A percentile compares a stretch with the other conserved stretches of the same genome.
phyloP scores from a whole-genome alignment of 2,888 invertebrate genomes.

The Aleiodes leptofemur region DNA sequence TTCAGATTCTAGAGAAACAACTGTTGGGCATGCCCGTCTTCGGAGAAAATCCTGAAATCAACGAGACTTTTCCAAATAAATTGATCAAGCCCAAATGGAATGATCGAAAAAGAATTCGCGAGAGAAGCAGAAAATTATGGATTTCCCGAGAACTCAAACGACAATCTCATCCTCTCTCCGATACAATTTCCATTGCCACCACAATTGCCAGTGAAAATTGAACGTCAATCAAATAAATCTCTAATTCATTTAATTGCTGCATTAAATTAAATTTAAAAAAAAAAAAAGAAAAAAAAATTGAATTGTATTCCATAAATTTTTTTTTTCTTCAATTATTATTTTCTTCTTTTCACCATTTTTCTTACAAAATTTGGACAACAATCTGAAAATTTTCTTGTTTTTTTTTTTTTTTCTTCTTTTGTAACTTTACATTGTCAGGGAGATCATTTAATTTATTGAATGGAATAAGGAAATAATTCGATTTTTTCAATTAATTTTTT shows the following conservation, averaged over 20 bases:
- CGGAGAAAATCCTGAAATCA: constrained; percentile 54
- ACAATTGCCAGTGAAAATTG: constrained; percentile 37
- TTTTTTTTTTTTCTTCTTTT: no score
- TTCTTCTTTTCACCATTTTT: constrained; percentile 17
- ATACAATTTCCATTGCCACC: constrained; percentile 58
- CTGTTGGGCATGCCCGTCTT: constrained; percentile 58
- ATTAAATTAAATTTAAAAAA: no score
- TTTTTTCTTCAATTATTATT: constrained; percentile 37
- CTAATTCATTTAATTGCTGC: no score
- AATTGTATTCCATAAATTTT: not conserved
- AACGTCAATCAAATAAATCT: not conserved
- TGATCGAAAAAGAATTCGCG: constrained; percentile 54
- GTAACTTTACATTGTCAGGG: constrained; percentile 5
- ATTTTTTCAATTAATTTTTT: not conserved
- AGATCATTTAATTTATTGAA: constrained; percentile 13
- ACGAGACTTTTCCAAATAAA: constrained; percentile 54
- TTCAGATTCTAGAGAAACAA: constrained; percentile 46
- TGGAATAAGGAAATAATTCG: constrained; percentile 47
- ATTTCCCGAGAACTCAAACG: constrained; percentile 61
- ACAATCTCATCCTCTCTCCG: constrained; percentile 51
- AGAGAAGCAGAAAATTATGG: constrained; percentile 64
- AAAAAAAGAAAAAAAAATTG: no score
- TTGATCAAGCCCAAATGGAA: constrained; percentile 41
- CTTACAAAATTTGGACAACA: constrained; percentile 37
- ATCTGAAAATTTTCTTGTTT: not conserved